Conservation (phyloP, 35 echinoderm and acorn worm genomes). For the Apostichopus japonicus region DNA sequence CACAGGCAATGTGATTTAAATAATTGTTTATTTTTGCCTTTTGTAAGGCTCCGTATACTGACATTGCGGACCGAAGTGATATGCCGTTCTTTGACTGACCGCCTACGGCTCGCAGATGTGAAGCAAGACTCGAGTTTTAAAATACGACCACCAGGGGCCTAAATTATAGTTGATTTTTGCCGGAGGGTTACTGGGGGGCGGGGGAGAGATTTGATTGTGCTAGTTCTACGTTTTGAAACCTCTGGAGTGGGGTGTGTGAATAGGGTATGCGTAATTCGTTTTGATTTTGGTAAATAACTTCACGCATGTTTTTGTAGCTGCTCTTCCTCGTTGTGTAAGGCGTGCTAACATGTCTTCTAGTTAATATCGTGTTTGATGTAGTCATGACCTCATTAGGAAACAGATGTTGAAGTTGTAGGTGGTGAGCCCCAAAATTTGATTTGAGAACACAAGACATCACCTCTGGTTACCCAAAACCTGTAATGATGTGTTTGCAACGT, state of each 20-base stretch:
- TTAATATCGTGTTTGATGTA: constrained; percentile 18
- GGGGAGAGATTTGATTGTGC: background rate
- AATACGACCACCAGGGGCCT: constrained; percentile 44
- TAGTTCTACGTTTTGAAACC: background rate
- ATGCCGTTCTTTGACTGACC: constrained; percentile 25
- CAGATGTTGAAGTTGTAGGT: constrained; percentile 40
- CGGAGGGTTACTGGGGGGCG: constrained; percentile 18
- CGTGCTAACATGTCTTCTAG: background rate
- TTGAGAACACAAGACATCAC: background rate
- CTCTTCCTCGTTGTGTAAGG: constrained; percentile 6
- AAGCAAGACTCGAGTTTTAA: background rate
- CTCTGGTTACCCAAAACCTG: background rate
- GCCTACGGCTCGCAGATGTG: constrained; percentile 25
- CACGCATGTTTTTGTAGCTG: constrained; percentile 49
- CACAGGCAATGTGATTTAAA: constrained; percentile 8
- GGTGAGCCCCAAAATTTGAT: background rate
- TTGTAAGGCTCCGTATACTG: constrained; percentile 1
- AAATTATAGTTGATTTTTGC: constrained; percentile 52
- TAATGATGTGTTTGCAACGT: background rate
- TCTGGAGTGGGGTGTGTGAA: background rate
- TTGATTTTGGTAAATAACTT: constrained; percentile 41
- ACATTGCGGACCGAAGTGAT: constrained; percentile 6
- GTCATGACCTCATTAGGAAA: constrained; percentile 51
- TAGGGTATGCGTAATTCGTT: constrained; percentile 8
- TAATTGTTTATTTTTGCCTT: constrained; percentile 34